Percentiles rank a stretch among this genome's conserved stretches.
Evolutionary conservation across 2,797 vertebrate species (phyloP).

Genomic region (Neomorphus geoffroyi): DNA sequence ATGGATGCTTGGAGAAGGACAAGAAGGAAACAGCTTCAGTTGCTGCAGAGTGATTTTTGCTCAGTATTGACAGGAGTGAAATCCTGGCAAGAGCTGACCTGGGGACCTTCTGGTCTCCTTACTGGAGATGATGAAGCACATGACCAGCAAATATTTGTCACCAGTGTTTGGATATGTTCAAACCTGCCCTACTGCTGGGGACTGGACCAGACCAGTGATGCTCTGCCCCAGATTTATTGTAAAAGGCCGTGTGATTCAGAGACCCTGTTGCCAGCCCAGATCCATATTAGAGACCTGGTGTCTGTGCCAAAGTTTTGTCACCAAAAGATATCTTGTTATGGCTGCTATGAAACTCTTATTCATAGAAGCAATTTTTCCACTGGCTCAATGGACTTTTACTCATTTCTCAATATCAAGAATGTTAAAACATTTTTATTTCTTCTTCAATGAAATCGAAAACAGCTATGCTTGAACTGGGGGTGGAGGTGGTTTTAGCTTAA

Average conservation of each 20-base stretch:
- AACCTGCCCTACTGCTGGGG: neutral
- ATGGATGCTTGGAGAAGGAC: neutral
- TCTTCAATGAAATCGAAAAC: neutral
- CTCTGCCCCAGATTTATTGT: neutral
- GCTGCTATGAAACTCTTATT: slow-evolving; percentile 23
- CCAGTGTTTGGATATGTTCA: neutral
- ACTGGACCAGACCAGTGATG: neutral
- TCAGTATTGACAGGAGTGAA: neutral
- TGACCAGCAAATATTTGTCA: neutral
- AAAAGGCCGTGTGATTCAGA: neutral
- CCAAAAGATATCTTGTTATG: neutral
- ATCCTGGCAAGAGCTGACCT: neutral
- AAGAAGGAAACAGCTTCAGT: neutral
- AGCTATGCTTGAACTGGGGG: neutral
- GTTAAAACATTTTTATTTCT: slow-evolving; percentile 6
- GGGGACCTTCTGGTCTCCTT: neutral
- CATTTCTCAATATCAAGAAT: neutral
- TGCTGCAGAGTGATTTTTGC: neutral
- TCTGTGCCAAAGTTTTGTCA: neutral
- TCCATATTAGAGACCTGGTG: neutral
- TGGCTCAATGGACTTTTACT: neutral
- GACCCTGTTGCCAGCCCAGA: neutral
- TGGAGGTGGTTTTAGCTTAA: neutral
- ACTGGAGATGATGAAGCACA: neutral
- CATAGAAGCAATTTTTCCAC: slow-evolving; percentile 17